These are phyloP conservation scores for Anoplolepis gracilipes DNA, from an alignment of 1,140 invertebrate genomes.

Conservation along the genomic window DNA sequence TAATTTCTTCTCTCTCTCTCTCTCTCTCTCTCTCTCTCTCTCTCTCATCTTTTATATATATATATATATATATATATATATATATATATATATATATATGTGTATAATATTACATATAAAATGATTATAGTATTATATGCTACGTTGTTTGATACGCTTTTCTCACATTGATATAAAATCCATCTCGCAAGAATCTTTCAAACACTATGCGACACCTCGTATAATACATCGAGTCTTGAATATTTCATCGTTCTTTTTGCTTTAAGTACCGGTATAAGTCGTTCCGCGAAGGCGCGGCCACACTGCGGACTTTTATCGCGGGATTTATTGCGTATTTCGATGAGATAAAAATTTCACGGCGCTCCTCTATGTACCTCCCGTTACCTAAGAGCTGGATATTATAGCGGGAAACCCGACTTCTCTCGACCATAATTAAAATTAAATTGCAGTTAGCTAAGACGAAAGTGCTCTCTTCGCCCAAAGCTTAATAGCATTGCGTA, in stretches of 20 bases:
- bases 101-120: too few relatives aligned
- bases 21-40: too few relatives aligned
- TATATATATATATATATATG: too few relatives aligned
- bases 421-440: conserved; percentile 59
- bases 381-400: conserved; percentile 30
- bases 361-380: conserved; percentile 2
- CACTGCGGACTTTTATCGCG: conserved; percentile 53
- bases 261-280: background rate
- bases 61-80: too few relatives aligned
- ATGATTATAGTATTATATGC: background rate
- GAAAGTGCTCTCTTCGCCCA: conserved; percentile 54
- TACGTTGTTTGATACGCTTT: too few relatives aligned
- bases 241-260: background rate
- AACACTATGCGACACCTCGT: background rate
- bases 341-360: conserved; percentile 64
- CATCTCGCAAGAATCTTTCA: background rate
- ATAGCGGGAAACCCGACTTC: conserved; percentile 32
- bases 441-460: conserved; percentile 63
- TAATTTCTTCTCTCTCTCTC: too few relatives aligned
- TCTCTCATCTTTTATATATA: too few relatives aligned
- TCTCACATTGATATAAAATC: background rate
- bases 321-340: conserved; percentile 57
- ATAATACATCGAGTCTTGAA: background rate
- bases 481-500: conserved; percentile 59
- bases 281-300: background rate